These are phyloP conservation scores for Ochropacha duplaris DNA, from an alignment of 2,888 invertebrate genomes.

Conservation along the genomic window DNA sequence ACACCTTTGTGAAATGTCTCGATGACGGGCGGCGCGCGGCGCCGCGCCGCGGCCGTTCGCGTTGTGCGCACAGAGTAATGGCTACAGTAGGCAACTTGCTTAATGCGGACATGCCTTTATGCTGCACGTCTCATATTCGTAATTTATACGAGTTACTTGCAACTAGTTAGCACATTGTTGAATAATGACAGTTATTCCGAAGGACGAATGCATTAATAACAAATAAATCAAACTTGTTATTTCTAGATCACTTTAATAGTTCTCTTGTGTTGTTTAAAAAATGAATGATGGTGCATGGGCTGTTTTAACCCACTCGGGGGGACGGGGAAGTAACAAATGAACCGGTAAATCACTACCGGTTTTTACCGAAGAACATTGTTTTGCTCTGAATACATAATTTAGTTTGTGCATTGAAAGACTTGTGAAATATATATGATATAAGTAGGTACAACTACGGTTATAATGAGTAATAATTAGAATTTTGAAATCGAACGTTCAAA, in stretches of 20 bases:
- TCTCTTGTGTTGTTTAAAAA: not conserved
- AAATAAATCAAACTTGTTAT: constrained; percentile 12
- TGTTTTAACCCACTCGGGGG: not conserved
- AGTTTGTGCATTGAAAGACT: not conserved
- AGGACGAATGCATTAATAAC: constrained; percentile 12
- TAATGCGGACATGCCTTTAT: constrained; percentile 4
- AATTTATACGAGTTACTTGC: constrained; percentile 21
- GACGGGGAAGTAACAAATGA: not conserved
- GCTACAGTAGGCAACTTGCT: not conserved
- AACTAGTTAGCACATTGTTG: constrained; percentile 28
- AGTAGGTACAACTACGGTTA: too few species aligned
- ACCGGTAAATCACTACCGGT: not conserved
- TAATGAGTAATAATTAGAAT: too few species aligned
- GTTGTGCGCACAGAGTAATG: constrained; percentile 1
- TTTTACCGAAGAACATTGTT: not conserved
- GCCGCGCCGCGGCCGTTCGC: too few species aligned
- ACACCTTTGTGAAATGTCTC: constrained; percentile 4
- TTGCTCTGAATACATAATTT: not conserved
- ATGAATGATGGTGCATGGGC: not conserved
- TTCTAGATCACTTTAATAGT: constrained; percentile 6
- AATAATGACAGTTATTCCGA: constrained; percentile 10
- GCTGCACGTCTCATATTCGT: constrained; percentile 4
- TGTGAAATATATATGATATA: too few species aligned
- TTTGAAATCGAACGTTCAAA: too few species aligned
- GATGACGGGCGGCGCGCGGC: constrained; percentile 2